Evolutionary conservation across 1,140 invertebrate species (phyloP), one percentile per base, ranked within the genome.

Genomic region (Ips typographus): DNA sequence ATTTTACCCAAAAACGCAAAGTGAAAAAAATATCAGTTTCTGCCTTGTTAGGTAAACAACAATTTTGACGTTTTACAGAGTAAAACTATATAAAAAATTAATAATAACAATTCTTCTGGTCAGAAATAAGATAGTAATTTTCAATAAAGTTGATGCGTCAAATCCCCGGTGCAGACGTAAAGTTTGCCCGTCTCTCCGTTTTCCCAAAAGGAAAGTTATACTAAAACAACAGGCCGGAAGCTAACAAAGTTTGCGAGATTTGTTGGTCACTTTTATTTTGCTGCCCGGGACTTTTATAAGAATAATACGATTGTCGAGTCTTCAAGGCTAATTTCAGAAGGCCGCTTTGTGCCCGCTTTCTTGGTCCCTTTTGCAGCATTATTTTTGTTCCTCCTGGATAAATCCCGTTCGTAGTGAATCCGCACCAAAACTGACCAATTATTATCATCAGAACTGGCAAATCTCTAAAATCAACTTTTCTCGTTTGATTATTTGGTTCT

Each of bases 221-320:
- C 61, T 63, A 63, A 63, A 63, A 52, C 61, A 63, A 63, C 44
- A 52, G 61, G 61, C 61, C 61, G 61, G 61, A 63, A 63, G 61
- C 49, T 49, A 63, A 63, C 61, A 63, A 63, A 63, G 61, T 63
- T 63, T 63, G 37, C 5, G 61, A 63, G 61, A 63, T 63, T 63
- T 63, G 61, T 63, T 63, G 61, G 61, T 63, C 61, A 63, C 61
- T 63, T 63, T 63, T 63, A 40, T 63, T 63, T 63, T 63, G 43
- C 43, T 63, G 61, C 36, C 41, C 49, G n/a, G 22, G 61, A 41
- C 61, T 63, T 52, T 63, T 63, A 63, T 52, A 51, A 52, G 61
- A 63, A 63, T 63, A 63, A 63, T 63, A 63, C 61, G 61, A 63
- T 63, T 63, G 61, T 63, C 44, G 44, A 49, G 22, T 49, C 22